phyloP scores from a whole-genome alignment of 2,113 vertebrate species.

The Terrapene triunguis region DNA sequence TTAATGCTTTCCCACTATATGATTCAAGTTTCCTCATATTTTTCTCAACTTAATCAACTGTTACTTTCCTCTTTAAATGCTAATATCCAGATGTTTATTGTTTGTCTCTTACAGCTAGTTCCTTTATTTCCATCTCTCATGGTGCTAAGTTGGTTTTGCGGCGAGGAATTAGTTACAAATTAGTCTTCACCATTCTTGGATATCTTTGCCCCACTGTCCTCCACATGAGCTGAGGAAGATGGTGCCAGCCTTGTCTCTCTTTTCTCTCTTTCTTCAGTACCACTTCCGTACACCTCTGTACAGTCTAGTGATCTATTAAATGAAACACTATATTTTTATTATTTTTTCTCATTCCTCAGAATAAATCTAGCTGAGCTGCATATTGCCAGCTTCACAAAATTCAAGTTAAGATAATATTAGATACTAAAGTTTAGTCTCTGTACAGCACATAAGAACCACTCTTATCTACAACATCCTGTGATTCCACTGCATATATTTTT shows the following conservation, averaged over 20 bases:
- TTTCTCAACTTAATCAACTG: slow-evolving; percentile 31
- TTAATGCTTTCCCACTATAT: slow-evolving; percentile 79
- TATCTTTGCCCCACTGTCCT: slow-evolving; percentile 39
- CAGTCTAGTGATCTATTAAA: background rate
- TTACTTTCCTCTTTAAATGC: slow-evolving; percentile 35
- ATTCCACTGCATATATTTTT: background rate
- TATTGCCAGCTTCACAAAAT: background rate
- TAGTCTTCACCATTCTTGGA: slow-evolving; percentile 27
- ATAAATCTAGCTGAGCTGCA: background rate
- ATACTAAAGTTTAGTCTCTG: background rate
- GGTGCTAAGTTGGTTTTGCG: slow-evolving; percentile 50
- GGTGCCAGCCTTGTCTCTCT: background rate
- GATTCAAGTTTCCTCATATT: slow-evolving; percentile 40
- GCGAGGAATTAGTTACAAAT: slow-evolving; percentile 46
- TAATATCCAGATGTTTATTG: slow-evolving; percentile 39
- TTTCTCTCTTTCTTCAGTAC: background rate
- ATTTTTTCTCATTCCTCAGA: background rate
- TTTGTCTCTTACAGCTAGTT: slow-evolving; percentile 60
- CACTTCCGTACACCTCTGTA: background rate
- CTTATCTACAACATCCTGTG: background rate
- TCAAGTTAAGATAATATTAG: background rate
- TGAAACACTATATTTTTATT: background rate
- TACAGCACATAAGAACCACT: background rate
- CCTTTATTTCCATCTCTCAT: slow-evolving; percentile 36
- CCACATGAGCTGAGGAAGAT: background rate